phyloP scores from a whole-genome alignment of 2,113 vertebrate species.

The Catharus minimus region DNA sequence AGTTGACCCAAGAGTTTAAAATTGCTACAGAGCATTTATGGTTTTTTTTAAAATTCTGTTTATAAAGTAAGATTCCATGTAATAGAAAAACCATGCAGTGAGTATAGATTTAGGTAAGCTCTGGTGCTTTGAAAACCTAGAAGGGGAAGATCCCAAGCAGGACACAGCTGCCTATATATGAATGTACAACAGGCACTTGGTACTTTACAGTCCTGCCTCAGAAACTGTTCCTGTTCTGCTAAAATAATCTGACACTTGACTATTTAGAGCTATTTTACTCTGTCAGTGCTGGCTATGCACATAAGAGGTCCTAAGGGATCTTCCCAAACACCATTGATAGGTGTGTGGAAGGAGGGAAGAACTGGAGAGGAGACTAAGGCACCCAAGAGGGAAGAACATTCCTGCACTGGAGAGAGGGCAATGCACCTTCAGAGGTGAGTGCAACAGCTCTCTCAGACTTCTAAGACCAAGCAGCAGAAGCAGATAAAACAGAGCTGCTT shows the following conservation, averaged over 20 bases:
- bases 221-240: neutral
- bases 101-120: neutral
- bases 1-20: neutral
- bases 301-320: neutral
- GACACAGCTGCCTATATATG: accelerated
- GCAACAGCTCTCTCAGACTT: neutral
- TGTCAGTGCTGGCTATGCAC: neutral
- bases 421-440: accelerated
- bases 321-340: neutral
- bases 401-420: neutral
- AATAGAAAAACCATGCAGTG: neutral
- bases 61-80: neutral
- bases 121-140: neutral
- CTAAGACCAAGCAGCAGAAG: neutral
- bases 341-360: neutral
- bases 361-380: neutral
- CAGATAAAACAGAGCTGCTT: neutral
- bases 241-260: neutral
- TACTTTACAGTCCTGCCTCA: neutral
- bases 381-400: neutral
- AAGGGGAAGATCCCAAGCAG: neutral
- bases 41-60: neutral
- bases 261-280: neutral
- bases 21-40: neutral
- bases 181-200: neutral